Percentiles rank a stretch among this genome's conserved stretches.
These are phyloP conservation scores for Lophura nycthemera DNA, from an alignment of 2,113 vertebrate genomes.

Conservation along the genomic window DNA sequence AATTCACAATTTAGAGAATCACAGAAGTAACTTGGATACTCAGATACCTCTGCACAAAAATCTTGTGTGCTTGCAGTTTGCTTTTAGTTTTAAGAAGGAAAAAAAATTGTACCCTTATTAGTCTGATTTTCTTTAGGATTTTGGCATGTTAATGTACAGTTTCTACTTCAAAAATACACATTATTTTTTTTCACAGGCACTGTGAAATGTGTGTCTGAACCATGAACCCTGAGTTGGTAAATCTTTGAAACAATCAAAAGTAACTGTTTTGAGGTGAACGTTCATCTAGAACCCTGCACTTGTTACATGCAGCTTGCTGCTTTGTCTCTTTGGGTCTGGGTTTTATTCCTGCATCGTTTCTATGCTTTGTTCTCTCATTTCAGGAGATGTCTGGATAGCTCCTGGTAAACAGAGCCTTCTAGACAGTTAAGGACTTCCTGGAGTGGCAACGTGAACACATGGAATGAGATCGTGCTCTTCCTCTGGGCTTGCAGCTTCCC, in stretches of 20 bases:
- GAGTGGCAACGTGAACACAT: too few relatives aligned
- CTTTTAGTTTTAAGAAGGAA: neutral
- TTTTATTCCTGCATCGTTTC: neutral
- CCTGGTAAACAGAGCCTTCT: neutral
- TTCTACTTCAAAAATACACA: neutral
- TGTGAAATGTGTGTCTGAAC: neutral
- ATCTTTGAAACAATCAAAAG: neutral
- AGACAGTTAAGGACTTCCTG: too few relatives aligned
- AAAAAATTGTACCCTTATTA: neutral
- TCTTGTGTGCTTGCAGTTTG: neutral
- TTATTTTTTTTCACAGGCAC: neutral
- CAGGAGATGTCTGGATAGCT: neutral
- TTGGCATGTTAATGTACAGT: neutral
- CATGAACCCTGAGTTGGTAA: neutral
- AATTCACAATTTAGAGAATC: neutral
- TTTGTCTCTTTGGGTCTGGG: neutral
- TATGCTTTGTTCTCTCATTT: neutral
- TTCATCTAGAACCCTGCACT: neutral
- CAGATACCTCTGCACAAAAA: neutral
- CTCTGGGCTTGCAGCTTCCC: neutral
- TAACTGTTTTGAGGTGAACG: too few relatives aligned
- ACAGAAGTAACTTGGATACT: neutral
- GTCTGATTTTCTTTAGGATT: neutral
- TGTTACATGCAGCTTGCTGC: too few relatives aligned
- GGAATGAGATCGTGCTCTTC: neutral